Base-by-base conservation (phyloP, 2,888 invertebrate species). In the Heliconius aoede region DNA sequence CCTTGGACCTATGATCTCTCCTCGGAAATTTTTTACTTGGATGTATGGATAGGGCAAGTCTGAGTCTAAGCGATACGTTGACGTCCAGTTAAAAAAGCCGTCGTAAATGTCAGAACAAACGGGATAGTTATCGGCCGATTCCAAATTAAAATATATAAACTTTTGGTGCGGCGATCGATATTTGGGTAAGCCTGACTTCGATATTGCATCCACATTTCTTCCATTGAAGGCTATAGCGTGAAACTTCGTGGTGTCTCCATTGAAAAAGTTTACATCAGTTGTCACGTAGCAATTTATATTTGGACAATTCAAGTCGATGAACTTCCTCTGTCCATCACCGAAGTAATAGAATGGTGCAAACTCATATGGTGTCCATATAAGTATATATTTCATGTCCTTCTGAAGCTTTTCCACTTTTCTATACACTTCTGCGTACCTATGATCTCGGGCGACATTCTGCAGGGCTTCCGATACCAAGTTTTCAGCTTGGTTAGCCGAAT, bases 1-100 rank as follows among this genome's bases (percentile, higher is more conserved):
- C 72, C 86, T 89, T 3, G 94, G 94, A 18, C 92, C 94, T 1
- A 93, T 84, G 0, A 87, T 77, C n/a, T 86, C 80, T 5, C 89
- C 89, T 18, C 83, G 72, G 1, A 71, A 79, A 76, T 94, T 85
- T 72, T 81, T 86, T 36, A 94, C 85, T 60, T 85, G 74, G 46
- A 94, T 83, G 81, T 94, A 94, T 3, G 88, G 86, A 55, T 81
- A 87, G 0, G 87, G 88, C 74, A 94, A 88, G 79, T 94, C 94
- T 1, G 94, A 93, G 81, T 92, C 85, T 3, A 93, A 83, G 83
- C 85, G 89, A 60, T 94, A 94, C 0, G 94, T 94, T 0, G 90
- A 83, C 1, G 94, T 94, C 91, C 90, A 91, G 80, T 94, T 94
- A 67, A 94, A 94, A 77, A 88, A 94, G 8, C 85, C 83, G n/a